Evolutionary conservation across 2,888 invertebrate genomes (phyloP).

Genomic region (Rhagium mordax): DNA sequence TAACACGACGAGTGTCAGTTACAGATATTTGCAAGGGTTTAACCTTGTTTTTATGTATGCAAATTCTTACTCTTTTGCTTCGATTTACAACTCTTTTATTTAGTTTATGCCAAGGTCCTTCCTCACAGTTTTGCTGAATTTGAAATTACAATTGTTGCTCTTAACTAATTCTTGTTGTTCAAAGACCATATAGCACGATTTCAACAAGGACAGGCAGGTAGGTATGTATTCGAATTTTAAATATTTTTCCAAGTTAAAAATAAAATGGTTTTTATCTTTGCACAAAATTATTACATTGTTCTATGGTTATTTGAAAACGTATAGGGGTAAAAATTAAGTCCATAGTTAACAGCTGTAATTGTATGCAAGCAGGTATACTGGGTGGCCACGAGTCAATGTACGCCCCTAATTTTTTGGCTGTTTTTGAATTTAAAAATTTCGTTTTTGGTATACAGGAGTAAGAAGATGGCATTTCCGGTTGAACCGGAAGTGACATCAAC

Average conservation of each 20-base stretch:
- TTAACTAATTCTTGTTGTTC: conserved; percentile 23
- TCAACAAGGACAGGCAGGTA: conserved; percentile 17
- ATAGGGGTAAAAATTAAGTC: too few relatives aligned
- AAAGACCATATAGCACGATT: conserved; percentile 16
- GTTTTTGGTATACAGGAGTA: too few relatives aligned
- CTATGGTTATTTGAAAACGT: too few relatives aligned
- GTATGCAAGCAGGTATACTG: too few relatives aligned
- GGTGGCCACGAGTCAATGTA: too few relatives aligned
- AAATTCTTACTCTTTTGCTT: conserved; percentile 41
- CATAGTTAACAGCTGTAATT: too few relatives aligned
- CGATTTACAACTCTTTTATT: conserved; percentile 47
- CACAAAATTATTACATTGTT: not conserved
- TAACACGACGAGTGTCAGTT: conserved; percentile 48
- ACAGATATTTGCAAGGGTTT: conserved; percentile 51
- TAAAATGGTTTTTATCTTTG: not conserved
- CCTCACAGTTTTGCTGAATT: conserved; percentile 25
- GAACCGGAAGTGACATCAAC: too few relatives aligned
- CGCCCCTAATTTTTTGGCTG: too few relatives aligned
- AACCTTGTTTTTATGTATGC: conserved; percentile 51
- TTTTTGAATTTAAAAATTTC: too few relatives aligned
- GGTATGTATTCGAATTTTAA: conserved; percentile 1
- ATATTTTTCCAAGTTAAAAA: not conserved
- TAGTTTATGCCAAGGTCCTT: conserved; percentile 35
- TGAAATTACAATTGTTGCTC: conserved; percentile 20
- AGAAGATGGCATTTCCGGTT: too few relatives aligned